These are phyloP conservation scores for Phyllotreta cruciferae DNA, from an alignment of 2,888 invertebrate genomes.

Conservation along the genomic window DNA sequence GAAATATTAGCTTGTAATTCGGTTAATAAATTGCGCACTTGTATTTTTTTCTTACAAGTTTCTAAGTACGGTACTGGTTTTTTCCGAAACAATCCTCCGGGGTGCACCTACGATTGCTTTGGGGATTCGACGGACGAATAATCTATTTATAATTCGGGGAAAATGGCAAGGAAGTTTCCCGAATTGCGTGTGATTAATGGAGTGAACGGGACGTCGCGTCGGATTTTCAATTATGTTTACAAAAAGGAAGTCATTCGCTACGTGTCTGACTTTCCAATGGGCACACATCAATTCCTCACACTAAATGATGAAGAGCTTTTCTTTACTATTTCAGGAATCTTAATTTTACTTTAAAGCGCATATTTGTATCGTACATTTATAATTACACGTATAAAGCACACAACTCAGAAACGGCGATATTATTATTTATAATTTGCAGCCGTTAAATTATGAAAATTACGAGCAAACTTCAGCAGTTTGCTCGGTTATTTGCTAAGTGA, in stretches of 20 bases:
- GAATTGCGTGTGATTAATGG: constrained; percentile 22
- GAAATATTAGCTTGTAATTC: too few species aligned
- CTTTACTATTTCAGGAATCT: background rate
- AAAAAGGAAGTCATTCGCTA: background rate
- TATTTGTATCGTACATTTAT: background rate
- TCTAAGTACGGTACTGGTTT: background rate
- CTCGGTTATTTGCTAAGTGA: constrained; percentile 45
- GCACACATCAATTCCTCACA: too few species aligned
- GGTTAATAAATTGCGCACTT: too few species aligned
- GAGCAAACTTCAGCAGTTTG: constrained; percentile 45
- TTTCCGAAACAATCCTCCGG: constrained; percentile 5
- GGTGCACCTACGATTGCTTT: constrained; percentile 9
- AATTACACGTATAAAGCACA: too few species aligned
- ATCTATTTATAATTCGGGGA: constrained; percentile 33
- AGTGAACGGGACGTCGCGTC: constrained; percentile 1
- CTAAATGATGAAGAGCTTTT: background rate
- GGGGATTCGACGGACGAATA: constrained; percentile 18
- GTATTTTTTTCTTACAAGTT: too few species aligned
- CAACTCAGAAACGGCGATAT: constrained; percentile 28
- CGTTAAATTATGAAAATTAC: constrained; percentile 47
- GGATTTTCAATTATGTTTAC: constrained; percentile 8
- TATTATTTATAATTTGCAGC: constrained; percentile 47
- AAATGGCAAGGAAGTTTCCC: constrained; percentile 31
- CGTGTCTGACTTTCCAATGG: too few species aligned
- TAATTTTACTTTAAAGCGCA: constrained; percentile 1